Conservation (phyloP, 2,113 vertebrate species). For the Ctenodactylus gundi region DNA sequence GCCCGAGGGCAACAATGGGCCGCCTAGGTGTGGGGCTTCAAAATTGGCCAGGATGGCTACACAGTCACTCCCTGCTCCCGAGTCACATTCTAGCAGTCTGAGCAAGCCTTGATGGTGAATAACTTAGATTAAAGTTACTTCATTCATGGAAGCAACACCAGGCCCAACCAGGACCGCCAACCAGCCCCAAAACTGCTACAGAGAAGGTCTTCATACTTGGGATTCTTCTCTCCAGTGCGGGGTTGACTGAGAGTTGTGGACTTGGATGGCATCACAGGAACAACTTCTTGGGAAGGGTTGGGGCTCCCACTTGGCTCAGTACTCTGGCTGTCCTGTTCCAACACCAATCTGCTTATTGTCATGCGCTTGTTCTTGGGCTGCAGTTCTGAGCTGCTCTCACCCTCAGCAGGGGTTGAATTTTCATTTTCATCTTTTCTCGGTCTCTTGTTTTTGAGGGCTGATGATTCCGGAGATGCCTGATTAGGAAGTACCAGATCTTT, state of each 20-base stretch:
- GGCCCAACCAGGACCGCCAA: conserved; percentile 73
- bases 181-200: conserved; percentile 75
- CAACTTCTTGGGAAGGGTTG: conserved; percentile 65
- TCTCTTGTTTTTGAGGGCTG: conserved; percentile 82
- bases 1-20: conserved; percentile 17
- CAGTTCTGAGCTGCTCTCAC: conserved; percentile 53
- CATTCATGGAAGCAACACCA: conserved; percentile 67
- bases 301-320: conserved; percentile 64
- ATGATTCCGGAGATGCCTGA: conserved; percentile 75
- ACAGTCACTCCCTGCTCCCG: not conserved
- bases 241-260: conserved; percentile 30
- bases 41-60: conserved; percentile 25
- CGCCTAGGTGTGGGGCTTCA: conserved; percentile 24
- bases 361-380: conserved; percentile 64
- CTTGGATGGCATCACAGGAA: conserved; percentile 71
- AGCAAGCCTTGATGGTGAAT: conserved; percentile 58
- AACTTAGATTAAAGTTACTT: conserved; percentile 70
- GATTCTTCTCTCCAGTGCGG: conserved; percentile 47
- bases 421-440: conserved; percentile 48
- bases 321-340: conserved; percentile 84
- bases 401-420: conserved; percentile 45
- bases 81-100: conserved; percentile 69
- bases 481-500: conserved; percentile 83
- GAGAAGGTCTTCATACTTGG: conserved; percentile 81
- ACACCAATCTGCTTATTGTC: conserved; percentile 84